A percentile compares a stretch with the other conserved stretches of the same genome.
phyloP scores from a whole-genome alignment of 2,797 vertebrate species.

The Peromyscus attwateri region DNA sequence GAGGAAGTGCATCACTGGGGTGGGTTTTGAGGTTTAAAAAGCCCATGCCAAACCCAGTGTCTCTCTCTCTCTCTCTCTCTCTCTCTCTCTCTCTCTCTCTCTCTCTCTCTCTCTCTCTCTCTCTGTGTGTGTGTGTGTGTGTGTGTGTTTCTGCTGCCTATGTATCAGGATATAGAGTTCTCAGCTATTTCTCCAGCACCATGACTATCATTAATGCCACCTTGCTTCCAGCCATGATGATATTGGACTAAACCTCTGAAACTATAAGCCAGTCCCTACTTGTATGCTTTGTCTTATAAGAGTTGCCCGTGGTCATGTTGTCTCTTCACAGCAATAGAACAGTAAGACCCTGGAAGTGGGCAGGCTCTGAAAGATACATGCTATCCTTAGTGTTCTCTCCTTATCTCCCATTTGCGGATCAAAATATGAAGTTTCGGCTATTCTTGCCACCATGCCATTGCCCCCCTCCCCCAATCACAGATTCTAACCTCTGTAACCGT shows the following conservation, averaged over 20 bases:
- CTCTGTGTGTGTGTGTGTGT: too few relatives aligned
- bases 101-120: background rate
- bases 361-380: too few relatives aligned
- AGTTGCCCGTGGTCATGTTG: background rate
- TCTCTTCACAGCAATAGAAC: background rate
- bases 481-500: background rate
- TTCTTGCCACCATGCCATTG: background rate
- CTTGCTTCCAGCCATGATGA: background rate
- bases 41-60: background rate
- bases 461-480: background rate
- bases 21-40: background rate
- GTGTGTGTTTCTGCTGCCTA: too few relatives aligned
- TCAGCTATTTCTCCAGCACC: background rate
- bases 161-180: too few relatives aligned
- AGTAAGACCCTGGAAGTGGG: background rate
- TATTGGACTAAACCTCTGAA: background rate
- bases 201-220: background rate
- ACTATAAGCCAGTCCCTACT: background rate
- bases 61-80: rapidly evolving
- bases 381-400: background rate
- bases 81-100: too few relatives aligned
- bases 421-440: background rate
- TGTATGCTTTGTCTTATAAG: background rate
- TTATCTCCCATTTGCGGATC: background rate
- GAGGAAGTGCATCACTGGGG: background rate